A percentile compares a stretch with the other conserved stretches of the same genome.
These are phyloP conservation scores for Stramonita haemastoma DNA, from an alignment of 2,888 invertebrate species.

Conservation along the genomic window DNA sequence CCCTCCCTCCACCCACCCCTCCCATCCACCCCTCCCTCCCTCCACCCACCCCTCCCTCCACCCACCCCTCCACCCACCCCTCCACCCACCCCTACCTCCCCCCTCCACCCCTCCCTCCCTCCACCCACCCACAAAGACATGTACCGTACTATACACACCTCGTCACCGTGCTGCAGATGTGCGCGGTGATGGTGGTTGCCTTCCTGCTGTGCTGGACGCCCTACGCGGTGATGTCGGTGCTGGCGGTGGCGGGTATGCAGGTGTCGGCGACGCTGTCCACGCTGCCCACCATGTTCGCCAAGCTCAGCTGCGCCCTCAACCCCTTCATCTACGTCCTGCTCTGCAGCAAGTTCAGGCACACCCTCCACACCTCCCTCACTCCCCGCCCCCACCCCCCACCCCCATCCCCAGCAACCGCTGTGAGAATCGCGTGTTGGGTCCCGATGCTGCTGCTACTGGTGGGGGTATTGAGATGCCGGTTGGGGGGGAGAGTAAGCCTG, in stretches of 20 bases:
- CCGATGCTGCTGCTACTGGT: neutral
- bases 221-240: constrained; percentile 48
- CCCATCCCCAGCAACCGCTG: neutral
- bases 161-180: constrained; percentile 44
- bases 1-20: too few species aligned
- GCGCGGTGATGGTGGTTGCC: constrained; percentile 44
- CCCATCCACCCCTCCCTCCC: too few species aligned
- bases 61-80: too few species aligned
- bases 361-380: constrained; percentile 14
- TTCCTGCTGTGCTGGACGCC: constrained; percentile 52
- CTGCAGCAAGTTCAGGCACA: constrained; percentile 48
- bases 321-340: constrained; percentile 49
- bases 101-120: too few species aligned
- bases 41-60: too few species aligned
- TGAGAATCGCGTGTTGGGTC: neutral
- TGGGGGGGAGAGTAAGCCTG: neutral
- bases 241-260: constrained; percentile 33
- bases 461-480: neutral
- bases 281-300: constrained; percentile 55
- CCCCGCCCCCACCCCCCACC: neutral
- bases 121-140: too few species aligned
- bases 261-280: constrained; percentile 38
- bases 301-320: constrained; percentile 50
- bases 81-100: too few species aligned
- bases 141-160: too few species aligned